Evolutionary conservation across 2,113 vertebrate genomes (phyloP).

Genomic region (Camelus dromedarius): DNA sequence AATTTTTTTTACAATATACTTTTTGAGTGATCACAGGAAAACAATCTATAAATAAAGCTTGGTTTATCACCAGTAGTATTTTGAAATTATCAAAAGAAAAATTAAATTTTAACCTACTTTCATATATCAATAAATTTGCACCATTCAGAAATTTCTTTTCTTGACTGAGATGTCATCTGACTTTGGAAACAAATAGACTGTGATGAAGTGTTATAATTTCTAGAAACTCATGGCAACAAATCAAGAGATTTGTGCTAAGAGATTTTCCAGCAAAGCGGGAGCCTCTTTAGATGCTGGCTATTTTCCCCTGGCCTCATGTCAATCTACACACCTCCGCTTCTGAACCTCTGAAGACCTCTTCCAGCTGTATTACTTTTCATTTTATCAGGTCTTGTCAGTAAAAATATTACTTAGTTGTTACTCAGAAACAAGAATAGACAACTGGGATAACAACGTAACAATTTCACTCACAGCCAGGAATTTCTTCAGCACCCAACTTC

Average conservation of each 20-base stretch:
- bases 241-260: not conserved
- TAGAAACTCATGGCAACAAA: not conserved
- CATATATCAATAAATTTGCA: not conserved
- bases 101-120: not conserved
- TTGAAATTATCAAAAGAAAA: constrained; percentile 41
- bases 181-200: not conserved
- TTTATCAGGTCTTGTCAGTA: not conserved
- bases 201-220: not conserved
- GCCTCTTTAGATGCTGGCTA: fast-evolving
- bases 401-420: not conserved
- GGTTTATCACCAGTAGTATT: not conserved
- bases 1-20: not conserved
- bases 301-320: not conserved
- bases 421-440: not conserved
- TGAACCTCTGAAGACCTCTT: not conserved
- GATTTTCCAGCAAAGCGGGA: not conserved
- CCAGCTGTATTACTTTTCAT: not conserved
- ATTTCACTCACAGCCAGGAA: not conserved
- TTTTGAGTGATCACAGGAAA: not conserved
- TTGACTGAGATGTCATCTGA: not conserved
- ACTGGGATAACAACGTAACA: not conserved
- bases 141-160: not conserved
- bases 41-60: not conserved
- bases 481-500: not conserved
- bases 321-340: not conserved